A percentile compares a stretch with the other conserved stretches of the same genome.
Evolutionary conservation across 1,140 invertebrate genomes (phyloP).

Genomic region (Radopholus similis): DNA sequence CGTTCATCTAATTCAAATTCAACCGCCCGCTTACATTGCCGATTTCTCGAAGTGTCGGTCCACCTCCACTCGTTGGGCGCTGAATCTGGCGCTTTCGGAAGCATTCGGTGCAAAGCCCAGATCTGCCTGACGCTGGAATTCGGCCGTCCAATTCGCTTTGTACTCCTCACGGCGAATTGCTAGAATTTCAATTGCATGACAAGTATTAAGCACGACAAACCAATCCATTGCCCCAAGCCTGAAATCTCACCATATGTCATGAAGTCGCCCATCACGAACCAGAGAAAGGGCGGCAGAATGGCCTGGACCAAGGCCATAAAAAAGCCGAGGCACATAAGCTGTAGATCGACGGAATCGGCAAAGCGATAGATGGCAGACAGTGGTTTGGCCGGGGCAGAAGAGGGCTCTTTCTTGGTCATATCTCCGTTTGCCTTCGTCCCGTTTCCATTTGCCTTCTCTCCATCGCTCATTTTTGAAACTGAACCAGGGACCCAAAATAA

Average conservation of each 20-base stretch:
- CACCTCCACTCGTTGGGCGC: constrained; percentile 27
- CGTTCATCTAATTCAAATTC: too few species aligned
- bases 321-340: constrained; percentile 51
- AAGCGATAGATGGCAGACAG: not conserved
- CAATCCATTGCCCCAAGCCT: constrained; percentile 43
- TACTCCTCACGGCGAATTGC: constrained; percentile 12
- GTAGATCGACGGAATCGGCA: constrained; percentile 5
- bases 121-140: constrained; percentile 17
- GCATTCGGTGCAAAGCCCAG: constrained; percentile 24
- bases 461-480: too few species aligned
- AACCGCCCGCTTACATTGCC: too few species aligned
- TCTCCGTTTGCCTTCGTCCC: not conserved
- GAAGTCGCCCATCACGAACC: constrained; percentile 58
- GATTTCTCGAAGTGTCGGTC: constrained; percentile 42
- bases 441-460: too few species aligned
- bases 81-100: constrained; percentile 12
- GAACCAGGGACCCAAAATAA: too few species aligned
- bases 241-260: constrained; percentile 44
- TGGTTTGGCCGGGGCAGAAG: too few species aligned
- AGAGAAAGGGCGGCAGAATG: constrained; percentile 53
- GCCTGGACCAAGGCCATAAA: constrained; percentile 52
- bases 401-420: not conserved
- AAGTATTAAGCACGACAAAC: not conserved
- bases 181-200: constrained; percentile 1
- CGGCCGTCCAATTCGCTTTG: constrained; percentile 40